These are phyloP conservation scores for Clistopyga incitator DNA, from an alignment of 2,888 invertebrate genomes.

Conservation along the genomic window DNA sequence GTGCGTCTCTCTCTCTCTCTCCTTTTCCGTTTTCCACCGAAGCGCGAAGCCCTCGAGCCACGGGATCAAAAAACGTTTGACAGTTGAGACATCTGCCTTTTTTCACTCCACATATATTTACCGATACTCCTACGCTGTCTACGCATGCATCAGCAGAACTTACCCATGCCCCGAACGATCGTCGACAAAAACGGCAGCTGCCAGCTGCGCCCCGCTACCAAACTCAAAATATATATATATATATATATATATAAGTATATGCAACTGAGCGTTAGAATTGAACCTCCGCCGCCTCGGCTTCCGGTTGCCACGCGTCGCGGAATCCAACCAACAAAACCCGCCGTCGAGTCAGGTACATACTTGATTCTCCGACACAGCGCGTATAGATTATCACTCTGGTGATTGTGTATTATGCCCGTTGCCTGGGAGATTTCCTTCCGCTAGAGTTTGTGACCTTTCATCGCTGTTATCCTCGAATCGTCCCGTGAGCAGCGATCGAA, in stretches of 20 bases:
- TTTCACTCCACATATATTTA: background rate
- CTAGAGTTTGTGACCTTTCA: background rate
- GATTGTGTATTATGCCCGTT: slow-evolving; percentile 24
- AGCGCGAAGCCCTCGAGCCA: background rate
- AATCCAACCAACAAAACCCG: slow-evolving; percentile 16
- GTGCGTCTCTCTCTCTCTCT: background rate
- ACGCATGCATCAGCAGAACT: background rate
- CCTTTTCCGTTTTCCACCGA: background rate
- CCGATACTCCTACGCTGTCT: background rate
- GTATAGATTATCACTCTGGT: slow-evolving; percentile 19
- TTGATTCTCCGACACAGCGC: background rate
- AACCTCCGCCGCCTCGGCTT: background rate
- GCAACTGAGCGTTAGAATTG: background rate
- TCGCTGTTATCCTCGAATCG: background rate
- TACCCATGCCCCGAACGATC: slow-evolving; percentile 1
- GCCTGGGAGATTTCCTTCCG: slow-evolving; percentile 5
- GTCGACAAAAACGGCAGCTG: slow-evolving; percentile 10
- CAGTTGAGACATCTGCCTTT: slow-evolving; percentile 10
- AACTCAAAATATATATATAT: background rate
- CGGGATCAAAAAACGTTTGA: background rate
- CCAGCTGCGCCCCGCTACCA: slow-evolving; percentile 9
- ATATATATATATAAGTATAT: background rate
- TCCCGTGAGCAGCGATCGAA: background rate
- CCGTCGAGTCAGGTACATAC: background rate
- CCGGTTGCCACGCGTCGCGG: slow-evolving; percentile 18